Conservation (phyloP, 2,888 invertebrate genomes). For the Andricus curvator region DNA sequence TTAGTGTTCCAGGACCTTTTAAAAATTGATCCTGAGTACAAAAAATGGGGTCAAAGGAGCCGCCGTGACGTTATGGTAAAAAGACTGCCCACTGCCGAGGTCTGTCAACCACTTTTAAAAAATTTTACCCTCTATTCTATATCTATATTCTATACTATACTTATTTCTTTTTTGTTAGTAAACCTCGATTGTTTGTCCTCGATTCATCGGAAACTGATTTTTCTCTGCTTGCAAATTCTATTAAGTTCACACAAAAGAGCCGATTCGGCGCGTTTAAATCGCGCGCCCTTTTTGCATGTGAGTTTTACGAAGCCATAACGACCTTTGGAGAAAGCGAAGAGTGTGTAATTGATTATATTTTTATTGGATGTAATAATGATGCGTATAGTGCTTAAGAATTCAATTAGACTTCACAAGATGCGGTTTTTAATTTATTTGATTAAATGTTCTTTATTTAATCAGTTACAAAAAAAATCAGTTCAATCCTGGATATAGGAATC, state of each 20-base stretch:
- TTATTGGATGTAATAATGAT: slow-evolving; percentile 17
- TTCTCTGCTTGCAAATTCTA: slow-evolving; percentile 59
- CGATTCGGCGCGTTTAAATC: slow-evolving; percentile 51
- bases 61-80: slow-evolving; percentile 71
- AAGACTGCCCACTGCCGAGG: slow-evolving; percentile 46
- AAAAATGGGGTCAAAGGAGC: slow-evolving; percentile 70
- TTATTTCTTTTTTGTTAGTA: slow-evolving; percentile 24
- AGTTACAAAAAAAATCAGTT: background rate
- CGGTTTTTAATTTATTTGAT: background rate
- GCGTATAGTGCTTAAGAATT: background rate
- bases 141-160: background rate
- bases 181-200: slow-evolving; percentile 28
- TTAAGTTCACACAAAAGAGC: slow-evolving; percentile 54
- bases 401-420: background rate
- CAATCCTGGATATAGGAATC: no score
- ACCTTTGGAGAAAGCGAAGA: slow-evolving; percentile 36
- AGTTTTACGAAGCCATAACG: slow-evolving; percentile 31
- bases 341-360: slow-evolving; percentile 37
- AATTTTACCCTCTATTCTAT: slow-evolving; percentile 1
- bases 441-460: background rate
- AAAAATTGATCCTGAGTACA: slow-evolving; percentile 67
- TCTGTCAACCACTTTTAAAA: slow-evolving; percentile 61
- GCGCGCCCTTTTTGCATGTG: slow-evolving; percentile 24
- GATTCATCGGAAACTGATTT: slow-evolving; percentile 43
- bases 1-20: slow-evolving; percentile 71